Base-by-base conservation (phyloP, 1,140 invertebrate genomes). In the Dendroctonus ponderosae region DNA sequence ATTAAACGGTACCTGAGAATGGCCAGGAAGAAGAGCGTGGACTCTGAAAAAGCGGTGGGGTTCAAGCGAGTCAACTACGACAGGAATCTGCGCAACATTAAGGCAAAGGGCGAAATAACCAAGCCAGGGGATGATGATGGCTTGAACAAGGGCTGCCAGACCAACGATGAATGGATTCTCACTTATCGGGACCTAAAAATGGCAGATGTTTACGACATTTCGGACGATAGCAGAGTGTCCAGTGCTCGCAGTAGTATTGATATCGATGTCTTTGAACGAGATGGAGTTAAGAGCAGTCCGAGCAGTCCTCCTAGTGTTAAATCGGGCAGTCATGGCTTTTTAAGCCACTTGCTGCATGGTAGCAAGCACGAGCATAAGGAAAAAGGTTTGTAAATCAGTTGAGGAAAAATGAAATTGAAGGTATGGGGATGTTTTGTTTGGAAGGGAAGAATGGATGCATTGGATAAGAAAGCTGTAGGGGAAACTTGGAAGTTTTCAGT, bases 51-150 rank as follows among this genome's bases (percentile, higher is more conserved):
- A 75, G 51, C 84, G 4, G 91, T 92, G 73, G 83, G 89, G 12
- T 94, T 94, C 71, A 93, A 93, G 74, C 85, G 91, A 0, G 91
- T 94, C 0, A 94, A 94, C 72, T 94, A 94, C 72, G 92, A 94
- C 72, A 84, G 89, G 42, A 93, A 91, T 72, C 80, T 94, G 41
- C 78, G 91, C 2, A 91, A 93, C 66, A 93, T 94, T 26, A 92
- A 91, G 72, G 86, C 90, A 0, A 91, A 91, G 70, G 85, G 87
- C 0, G 87, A 88, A 76, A 89, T 87, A 2, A 87, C 86, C 3
- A 88, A 87, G 42, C 86, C 87, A 1, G 86, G 89, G 15, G 88
- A 91, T 60, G 84, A 87, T 69, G 87, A 90, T 62, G 89, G 86
- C 0, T 82, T 86, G 12, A 85, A 83, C 69, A 91, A 91, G 68